phyloP scores from a whole-genome alignment of 2,797 vertebrate genomes.

The Microtus agrestis region DNA sequence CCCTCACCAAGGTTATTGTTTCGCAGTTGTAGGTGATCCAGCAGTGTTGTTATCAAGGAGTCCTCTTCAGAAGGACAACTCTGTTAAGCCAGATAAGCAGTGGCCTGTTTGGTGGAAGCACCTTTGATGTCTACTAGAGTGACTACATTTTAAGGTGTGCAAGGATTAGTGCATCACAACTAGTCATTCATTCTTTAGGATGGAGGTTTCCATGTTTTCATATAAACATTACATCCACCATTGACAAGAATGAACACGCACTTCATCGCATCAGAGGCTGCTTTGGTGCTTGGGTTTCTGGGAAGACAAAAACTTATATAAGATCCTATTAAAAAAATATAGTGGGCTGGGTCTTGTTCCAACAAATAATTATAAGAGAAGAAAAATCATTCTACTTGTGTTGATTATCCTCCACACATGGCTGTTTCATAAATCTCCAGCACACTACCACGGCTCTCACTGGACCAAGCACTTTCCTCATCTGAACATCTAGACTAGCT shows the following conservation, averaged over 20 bases:
- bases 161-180: not conserved
- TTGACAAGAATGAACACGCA: not conserved
- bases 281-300: not conserved
- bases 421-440: not conserved
- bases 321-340: not conserved
- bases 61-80: not conserved
- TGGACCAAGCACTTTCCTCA: not conserved
- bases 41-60: not conserved
- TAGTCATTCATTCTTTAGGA: not conserved
- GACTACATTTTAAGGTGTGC: not conserved
- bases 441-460: not conserved
- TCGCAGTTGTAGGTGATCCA: not conserved
- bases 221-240: not conserved
- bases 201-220: not conserved
- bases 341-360: not conserved
- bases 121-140: not conserved
- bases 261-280: not conserved
- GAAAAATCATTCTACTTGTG: not conserved
- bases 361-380: not conserved
- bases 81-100: not conserved
- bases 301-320: not conserved
- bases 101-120: not conserved
- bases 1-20: not conserved
- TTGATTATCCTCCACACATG: not conserved
- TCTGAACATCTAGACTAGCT: not conserved